Evolutionary conservation across 2,113 vertebrate species (phyloP), one percentile per base, ranked within the genome.

Genomic region (Terrapene triunguis): DNA sequence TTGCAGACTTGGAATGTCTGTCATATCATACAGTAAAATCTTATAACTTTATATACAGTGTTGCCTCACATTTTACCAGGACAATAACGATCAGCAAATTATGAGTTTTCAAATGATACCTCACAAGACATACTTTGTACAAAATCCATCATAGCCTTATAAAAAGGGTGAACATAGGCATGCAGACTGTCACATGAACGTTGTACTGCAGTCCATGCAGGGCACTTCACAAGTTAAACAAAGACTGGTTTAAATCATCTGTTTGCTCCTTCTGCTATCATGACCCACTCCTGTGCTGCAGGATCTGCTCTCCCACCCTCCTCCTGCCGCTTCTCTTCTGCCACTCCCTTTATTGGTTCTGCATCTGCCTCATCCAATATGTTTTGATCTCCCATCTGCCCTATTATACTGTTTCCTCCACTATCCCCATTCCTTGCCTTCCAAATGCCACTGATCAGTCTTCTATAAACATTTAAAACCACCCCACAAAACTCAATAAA

Each of bases 221-320:
- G 29, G 13, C 59, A 32, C 59, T 62, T 29, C 9, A 12, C 0
- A 0, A 0, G 0, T 65, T 17, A 16, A 22, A 12, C 82, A 54
- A 2, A 85, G 11, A 14, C 51, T 0, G 2, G 32, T 42, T 38
- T 84, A 29, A 4, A 76, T 42, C 29, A 4, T 21, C 0, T 27
- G 14, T 69, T 51, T 14, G 4, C 1, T 8, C 1, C 79, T 29
- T 59, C 25, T 3, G 4, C 76, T 27, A 1, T 27, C 8, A 1
- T 0, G 53, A 74, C 27, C 74, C 50, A 38, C 51, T 59, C 9
- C 35, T 44, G 80, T 83, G 50, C 38, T 72, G 0, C 78, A n/a
- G 84, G 89, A 62, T 87, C 54, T 55, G 1, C 62, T 89, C 7
- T 44, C 29, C 81, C 53, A 1, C 17, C 25, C 35, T 38, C 0